Base-by-base conservation (phyloP, 2,797 vertebrate species). In the Decapterus maruadsi region DNA sequence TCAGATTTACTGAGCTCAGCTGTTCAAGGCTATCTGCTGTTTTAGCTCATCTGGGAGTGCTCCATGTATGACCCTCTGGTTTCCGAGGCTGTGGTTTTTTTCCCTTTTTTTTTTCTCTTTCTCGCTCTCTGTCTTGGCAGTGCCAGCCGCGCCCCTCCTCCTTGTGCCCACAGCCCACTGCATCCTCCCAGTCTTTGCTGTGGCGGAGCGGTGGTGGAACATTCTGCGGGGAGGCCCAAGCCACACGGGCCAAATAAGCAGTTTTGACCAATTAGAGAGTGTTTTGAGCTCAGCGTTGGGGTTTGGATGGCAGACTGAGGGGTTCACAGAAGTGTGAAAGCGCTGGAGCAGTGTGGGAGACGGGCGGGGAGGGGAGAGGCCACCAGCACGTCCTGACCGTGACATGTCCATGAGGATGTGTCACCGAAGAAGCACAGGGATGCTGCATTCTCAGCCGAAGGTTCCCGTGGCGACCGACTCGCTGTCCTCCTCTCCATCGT, bases 151-250 rank as follows among this genome's bases (percentile, higher is more conserved):
- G 22, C 63, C 82, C 77, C 82, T 68, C 80, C 78, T 67, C 77
- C 56, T 46, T 2, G 72, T 76, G 76, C 85, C 87, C 84, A 69
- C 74, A 77, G 80, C 75, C 72, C 14, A 22, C 77, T 59, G 81
- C 87, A 76, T 83, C 86, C 88, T 89, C 82, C 74, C 74, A 67
- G 76, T 53, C 82, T 94, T 92, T 90, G 75, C 91, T 91, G 91
- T 85, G 90, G 90, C 80, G n/a, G 62, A 68, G 71, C 66, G 29
- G 75, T 45, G 42, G 83, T 65, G 82, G 88, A 90, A 92, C 86
- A 82, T 91, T 91, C 73, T 88, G 90, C 58, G 85, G 85, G 48
- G 65, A 68, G 45, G 72, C 81, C 13, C 13, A 70, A 42, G 73
- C 74, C 42, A 29, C 81, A 72, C n/a, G 6, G 64, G 89, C 90